Conservation (phyloP, 2,797 vertebrate genomes). For the Tragopan temminckii region DNA sequence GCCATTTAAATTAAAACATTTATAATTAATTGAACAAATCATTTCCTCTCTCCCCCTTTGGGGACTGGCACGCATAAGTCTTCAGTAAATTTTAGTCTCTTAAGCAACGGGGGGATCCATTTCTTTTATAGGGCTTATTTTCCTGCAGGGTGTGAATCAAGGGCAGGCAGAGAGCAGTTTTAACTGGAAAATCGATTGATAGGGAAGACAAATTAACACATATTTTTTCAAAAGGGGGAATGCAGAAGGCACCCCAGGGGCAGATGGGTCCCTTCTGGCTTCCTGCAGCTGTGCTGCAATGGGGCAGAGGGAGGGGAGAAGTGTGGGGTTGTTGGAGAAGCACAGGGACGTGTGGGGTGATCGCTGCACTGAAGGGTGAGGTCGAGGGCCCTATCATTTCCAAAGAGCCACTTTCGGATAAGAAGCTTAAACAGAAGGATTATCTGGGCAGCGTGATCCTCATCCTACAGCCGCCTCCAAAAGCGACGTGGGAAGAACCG, state of each 20-base stretch:
- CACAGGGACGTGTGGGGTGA: not conserved
- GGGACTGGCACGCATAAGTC: not conserved
- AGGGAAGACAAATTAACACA: not conserved
- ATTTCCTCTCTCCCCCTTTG: conserved; percentile 30
- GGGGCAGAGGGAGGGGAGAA: not conserved
- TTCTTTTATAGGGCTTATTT: conserved; percentile 9
- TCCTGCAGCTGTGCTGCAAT: rapidly evolving
- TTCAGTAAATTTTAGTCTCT: conserved; percentile 51
- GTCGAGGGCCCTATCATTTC: not conserved
- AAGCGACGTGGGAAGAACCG: rapidly evolving
- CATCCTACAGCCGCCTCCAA: not conserved
- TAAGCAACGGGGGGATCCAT: conserved; percentile 27
- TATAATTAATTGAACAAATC: conserved; percentile 79
- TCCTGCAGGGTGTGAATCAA: conserved; percentile 48
- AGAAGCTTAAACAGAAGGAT: conserved; percentile 27
- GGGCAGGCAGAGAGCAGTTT: conserved; percentile 45
- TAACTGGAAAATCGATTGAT: conserved; percentile 57
- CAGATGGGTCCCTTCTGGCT: not conserved
- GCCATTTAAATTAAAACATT: conserved; percentile 77
- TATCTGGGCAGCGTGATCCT: not conserved
- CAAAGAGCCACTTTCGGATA: not conserved
- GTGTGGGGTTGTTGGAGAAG: not conserved
- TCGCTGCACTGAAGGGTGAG: not conserved
- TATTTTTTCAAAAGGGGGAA: not conserved
- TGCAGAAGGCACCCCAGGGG: not conserved